Evolutionary conservation across 2,797 vertebrate genomes (phyloP).

Genomic region (Pagetopsis macropterus): DNA sequence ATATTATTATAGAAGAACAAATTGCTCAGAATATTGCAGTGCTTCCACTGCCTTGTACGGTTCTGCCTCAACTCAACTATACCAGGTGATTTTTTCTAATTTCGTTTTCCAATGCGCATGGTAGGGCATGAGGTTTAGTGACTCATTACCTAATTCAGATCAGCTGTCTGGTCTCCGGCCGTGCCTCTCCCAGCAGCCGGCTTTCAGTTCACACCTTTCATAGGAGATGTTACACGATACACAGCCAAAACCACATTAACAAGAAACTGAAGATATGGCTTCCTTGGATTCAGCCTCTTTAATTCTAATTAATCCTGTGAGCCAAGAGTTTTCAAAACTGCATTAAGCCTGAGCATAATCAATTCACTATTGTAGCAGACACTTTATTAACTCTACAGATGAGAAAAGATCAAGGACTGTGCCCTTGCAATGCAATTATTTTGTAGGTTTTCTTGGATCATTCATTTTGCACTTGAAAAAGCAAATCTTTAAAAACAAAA

Average conservation of each 20-base stretch:
- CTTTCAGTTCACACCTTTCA: conserved; percentile 13
- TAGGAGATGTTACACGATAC: neutral
- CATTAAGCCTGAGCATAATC: neutral
- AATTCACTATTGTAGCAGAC: neutral
- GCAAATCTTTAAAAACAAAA: neutral
- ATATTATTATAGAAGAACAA: neutral
- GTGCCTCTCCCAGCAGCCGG: too few species aligned
- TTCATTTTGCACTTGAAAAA: neutral
- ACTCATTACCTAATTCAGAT: too few species aligned
- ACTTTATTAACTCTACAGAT: neutral
- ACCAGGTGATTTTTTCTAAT: too few species aligned
- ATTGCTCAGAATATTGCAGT: neutral
- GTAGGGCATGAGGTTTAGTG: too few species aligned
- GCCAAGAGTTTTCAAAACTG: conserved; percentile 1
- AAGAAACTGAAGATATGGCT: neutral
- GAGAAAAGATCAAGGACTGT: neutral
- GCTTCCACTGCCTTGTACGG: too few species aligned
- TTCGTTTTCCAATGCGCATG: too few species aligned
- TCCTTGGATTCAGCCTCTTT: neutral
- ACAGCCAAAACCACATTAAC: neutral
- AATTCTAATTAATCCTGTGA: neutral
- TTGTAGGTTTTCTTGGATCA: neutral
- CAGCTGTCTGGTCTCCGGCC: too few species aligned
- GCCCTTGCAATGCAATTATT: neutral
- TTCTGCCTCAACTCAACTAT: too few species aligned